These are phyloP conservation scores for Ascidia mentula DNA, from an alignment of 23 tunicate species.

Conservation along the genomic window DNA sequence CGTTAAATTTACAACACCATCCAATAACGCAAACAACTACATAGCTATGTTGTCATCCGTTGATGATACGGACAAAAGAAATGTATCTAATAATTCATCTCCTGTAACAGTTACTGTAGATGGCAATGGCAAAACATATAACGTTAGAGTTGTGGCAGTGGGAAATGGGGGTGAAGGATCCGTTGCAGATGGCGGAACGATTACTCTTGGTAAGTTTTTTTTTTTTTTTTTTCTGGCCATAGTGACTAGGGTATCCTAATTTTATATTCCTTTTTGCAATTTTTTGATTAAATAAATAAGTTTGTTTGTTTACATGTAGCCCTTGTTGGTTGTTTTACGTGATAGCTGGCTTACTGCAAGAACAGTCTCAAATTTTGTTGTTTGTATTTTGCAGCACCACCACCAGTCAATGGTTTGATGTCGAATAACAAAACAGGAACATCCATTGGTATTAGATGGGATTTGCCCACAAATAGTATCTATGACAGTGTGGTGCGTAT, in stretches of 20 bases:
- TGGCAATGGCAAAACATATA: conserved; percentile 41
- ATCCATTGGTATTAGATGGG: not conserved
- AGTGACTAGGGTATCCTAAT: no score
- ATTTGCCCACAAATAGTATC: not conserved
- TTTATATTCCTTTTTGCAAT: no score
- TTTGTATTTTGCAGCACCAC: not conserved
- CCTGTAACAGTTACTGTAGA: conserved; percentile 22
- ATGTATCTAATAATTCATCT: not conserved
- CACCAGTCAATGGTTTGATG: not conserved
- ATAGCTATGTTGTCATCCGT: not conserved
- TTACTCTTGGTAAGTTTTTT: no score
- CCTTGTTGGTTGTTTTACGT: no score
- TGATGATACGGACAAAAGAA: not conserved
- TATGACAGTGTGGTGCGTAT: conserved; percentile 3
- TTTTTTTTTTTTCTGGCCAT: no score
- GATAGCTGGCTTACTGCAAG: no score
- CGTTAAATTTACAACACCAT: conserved; percentile 14
- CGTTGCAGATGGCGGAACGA: not conserved
- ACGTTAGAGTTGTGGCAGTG: conserved; percentile 15
- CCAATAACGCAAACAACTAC: conserved; percentile 24
- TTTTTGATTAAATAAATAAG: no score
- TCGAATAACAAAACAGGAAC: not conserved
- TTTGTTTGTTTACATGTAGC: no score
- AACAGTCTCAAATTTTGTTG: not conserved
- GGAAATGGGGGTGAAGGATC: conserved; percentile 5